These are phyloP conservation scores for Desoria tigrina DNA, from an alignment of 2,888 invertebrate genomes.

Conservation along the genomic window DNA sequence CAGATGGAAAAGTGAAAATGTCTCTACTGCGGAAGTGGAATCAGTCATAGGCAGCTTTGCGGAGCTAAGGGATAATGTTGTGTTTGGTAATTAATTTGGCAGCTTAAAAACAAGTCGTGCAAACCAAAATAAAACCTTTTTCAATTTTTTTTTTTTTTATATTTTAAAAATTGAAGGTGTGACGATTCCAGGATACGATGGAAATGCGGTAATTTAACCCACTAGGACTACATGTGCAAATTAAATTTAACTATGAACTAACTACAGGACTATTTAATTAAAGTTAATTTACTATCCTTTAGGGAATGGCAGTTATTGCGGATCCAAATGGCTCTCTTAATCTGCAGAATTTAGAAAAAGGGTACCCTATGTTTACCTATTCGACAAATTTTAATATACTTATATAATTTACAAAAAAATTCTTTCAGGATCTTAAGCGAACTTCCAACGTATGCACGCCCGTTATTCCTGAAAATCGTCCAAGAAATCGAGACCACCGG, in stretches of 20 bases:
- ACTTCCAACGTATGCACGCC: conserved; percentile 36
- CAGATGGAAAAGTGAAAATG: conserved; percentile 94
- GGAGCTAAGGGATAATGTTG: not conserved
- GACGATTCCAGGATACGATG: conserved; percentile 62
- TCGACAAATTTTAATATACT: too few species aligned
- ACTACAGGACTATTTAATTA: too few species aligned
- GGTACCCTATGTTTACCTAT: too few species aligned
- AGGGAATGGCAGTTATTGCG: conserved; percentile 30
- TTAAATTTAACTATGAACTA: too few species aligned
- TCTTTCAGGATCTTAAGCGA: conserved; percentile 24
- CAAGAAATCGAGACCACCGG: conserved; percentile 42
- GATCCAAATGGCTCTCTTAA: conserved; percentile 33
- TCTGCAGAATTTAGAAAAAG: conserved; percentile 14
- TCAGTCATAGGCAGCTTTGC: conserved; percentile 77
- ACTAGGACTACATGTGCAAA: too few species aligned
- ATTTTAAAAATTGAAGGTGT: too few species aligned
- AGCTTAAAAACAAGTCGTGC: too few species aligned
- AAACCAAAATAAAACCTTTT: too few species aligned
- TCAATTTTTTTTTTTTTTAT: too few species aligned
- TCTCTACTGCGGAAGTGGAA: conserved; percentile 96
- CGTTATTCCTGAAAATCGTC: conserved; percentile 32
- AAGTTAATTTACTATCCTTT: too few species aligned
- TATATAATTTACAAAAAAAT: too few species aligned
- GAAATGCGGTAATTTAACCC: too few species aligned
- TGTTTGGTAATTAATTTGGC: not conserved